Percentiles rank a stretch among this genome's conserved stretches.
Evolutionary conservation across 2,113 vertebrate genomes (phyloP).

Genomic region (Mixornis gularis): DNA sequence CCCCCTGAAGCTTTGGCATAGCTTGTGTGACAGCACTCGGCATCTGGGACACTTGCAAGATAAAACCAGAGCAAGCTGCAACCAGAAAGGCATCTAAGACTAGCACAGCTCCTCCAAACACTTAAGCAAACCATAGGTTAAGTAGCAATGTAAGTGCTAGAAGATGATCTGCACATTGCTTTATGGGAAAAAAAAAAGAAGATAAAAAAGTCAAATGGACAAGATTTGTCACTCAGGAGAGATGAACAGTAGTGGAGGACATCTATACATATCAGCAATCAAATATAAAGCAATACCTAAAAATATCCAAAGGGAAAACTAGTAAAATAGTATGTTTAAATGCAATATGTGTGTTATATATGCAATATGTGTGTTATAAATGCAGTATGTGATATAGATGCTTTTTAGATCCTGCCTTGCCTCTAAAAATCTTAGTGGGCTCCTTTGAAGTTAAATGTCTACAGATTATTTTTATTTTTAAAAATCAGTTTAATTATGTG

Average conservation of each 20-base stretch:
- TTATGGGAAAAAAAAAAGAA: not conserved
- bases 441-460: not conserved
- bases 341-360: not conserved
- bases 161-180: not conserved
- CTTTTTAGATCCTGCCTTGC: not conserved
- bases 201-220: not conserved
- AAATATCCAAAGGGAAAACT: not conserved
- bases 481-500: not conserved
- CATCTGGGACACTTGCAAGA: not conserved
- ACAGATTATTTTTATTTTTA: not conserved
- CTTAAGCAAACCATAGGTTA: not conserved
- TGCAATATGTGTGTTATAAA: not conserved
- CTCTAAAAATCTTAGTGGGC: not conserved
- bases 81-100: not conserved
- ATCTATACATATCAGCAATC: not conserved
- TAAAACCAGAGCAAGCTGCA: not conserved
- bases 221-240: not conserved
- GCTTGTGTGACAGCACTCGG: not conserved
- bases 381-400: not conserved
- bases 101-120: not conserved
- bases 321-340: not conserved
- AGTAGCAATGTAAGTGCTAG: not conserved
- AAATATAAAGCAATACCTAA: not conserved
- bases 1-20: not conserved
- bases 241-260: fast-evolving